Evolutionary conservation across 2,797 vertebrate species (phyloP).

Genomic region (Knipowitschia caucasica): DNA sequence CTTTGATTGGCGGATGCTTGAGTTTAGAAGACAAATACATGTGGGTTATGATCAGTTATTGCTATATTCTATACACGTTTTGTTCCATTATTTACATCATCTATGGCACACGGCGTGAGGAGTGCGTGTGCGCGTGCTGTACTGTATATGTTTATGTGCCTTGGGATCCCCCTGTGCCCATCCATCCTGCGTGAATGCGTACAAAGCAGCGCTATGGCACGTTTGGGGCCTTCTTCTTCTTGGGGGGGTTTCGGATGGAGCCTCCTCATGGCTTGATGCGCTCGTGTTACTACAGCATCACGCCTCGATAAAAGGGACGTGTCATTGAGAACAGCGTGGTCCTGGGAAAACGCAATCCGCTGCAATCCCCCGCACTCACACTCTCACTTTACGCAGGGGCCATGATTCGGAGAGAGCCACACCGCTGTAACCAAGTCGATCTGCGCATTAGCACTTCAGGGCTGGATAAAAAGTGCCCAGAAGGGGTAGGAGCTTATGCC

Average conservation of each 20-base stretch:
- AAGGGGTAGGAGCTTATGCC: too few species aligned
- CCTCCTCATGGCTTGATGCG: constrained; percentile 10
- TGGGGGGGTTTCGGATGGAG: neutral
- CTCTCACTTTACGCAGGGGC: constrained; percentile 23
- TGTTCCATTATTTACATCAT: constrained; percentile 20
- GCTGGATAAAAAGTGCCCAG: too few species aligned
- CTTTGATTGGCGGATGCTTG: constrained; percentile 20
- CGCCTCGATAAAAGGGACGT: constrained; percentile 1
- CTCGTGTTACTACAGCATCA: constrained; percentile 19
- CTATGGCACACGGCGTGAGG: constrained; percentile 15
- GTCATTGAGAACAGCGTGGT: constrained; percentile 18
- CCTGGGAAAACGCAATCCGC: constrained; percentile 41
- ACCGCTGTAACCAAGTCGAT: constrained; percentile 10
- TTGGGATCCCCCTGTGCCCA: constrained; percentile 36
- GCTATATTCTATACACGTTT: neutral
- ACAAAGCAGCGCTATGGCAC: neutral
- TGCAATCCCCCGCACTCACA: constrained; percentile 46
- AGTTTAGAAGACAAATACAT: constrained; percentile 1
- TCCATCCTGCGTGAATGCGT: constrained; percentile 16
- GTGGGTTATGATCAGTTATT: constrained; percentile 12
- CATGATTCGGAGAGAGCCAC: constrained; percentile 30
- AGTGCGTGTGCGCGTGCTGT: constrained; percentile 30
- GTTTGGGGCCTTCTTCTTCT: neutral
- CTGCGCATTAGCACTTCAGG: constrained; percentile 25
- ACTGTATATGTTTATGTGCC: constrained; percentile 23